Evolutionary conservation across 2,888 invertebrate genomes (phyloP), one percentile per base, ranked within the genome.

Genomic region (Ectropis crepuscularia): DNA sequence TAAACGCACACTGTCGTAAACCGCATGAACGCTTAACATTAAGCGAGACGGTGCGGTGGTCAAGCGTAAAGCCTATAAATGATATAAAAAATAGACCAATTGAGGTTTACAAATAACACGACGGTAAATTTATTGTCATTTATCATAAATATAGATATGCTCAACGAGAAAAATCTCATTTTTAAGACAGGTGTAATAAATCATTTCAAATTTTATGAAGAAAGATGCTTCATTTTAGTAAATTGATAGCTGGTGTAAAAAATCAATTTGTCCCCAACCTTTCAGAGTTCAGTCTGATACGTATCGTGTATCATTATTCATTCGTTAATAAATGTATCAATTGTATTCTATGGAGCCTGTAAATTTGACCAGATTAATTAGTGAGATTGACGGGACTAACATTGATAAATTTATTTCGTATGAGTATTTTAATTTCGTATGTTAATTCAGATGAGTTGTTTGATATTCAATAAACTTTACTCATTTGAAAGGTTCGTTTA

Each of bases 401-500:
- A 62, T 71, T 65, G 54, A 65, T 54, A 63, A 61, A 58, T 10
- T 57, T 65, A 61, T 68, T 69, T 63, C 59, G 57, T 57, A 28
- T 5, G 16, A 41, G 9, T n/a, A 54, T 63, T 51, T 68, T 39
- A 65, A 63, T 69, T 67, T 62, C 62, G 47, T 63, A 66, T 58
- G 48, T 63, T 67, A 51, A 53, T 63, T 66, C 48, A 38, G 60
- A 38, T 4, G 10, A 63, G 38, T 61, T 61, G 53, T 57, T 61
- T 47, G 42, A 49, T 61, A 51, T 41, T 16, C 51, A 66, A 61
- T 61, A 63, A 67, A 67, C 48, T 68, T 68, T 60, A 55, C 49
- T 68, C 59, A 61, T 61, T 63, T 61, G 57, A 63, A 60, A 66
- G 65, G 53, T 65, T 67, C 66, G 67, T 72, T 69, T 68, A 68